phyloP scores from a whole-genome alignment of 2,113 vertebrate genomes.

The Poicephalus gulielmi region DNA sequence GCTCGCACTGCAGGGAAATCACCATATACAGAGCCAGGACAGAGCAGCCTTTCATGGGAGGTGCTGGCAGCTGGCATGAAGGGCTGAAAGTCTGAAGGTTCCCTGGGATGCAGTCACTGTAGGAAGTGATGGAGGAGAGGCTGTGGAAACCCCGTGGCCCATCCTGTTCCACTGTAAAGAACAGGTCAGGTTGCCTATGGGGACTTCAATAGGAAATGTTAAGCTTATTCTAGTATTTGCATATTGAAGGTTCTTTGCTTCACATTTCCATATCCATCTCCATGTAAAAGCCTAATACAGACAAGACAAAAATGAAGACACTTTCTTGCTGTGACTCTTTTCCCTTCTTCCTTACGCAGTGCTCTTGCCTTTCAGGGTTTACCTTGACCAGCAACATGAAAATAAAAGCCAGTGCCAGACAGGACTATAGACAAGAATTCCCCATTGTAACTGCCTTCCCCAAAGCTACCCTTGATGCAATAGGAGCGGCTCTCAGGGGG shows the following conservation, averaged over 20 bases:
- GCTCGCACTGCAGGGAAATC: background rate
- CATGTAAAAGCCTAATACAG: background rate
- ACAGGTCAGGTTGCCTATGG: background rate
- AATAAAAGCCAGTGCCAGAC: background rate
- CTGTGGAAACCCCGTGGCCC: accelerated
- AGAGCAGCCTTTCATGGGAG: background rate
- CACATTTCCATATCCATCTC: background rate
- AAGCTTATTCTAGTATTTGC: background rate
- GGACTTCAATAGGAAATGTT: background rate
- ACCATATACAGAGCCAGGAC: background rate
- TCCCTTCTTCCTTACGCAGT: background rate
- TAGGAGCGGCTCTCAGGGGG: background rate
- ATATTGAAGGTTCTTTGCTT: background rate
- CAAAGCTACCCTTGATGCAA: background rate
- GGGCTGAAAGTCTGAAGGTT: background rate
- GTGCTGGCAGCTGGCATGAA: background rate
- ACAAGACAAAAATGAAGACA: background rate
- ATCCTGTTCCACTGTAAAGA: background rate
- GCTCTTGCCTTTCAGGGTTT: background rate
- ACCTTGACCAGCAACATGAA: background rate
- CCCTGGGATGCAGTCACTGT: background rate
- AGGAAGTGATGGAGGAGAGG: background rate
- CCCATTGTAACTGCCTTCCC: background rate
- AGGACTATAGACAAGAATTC: background rate
- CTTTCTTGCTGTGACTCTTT: background rate